These are phyloP conservation scores for Genyomyrus donnyi DNA, from an alignment of 2,113 vertebrate species.

Conservation along the genomic window DNA sequence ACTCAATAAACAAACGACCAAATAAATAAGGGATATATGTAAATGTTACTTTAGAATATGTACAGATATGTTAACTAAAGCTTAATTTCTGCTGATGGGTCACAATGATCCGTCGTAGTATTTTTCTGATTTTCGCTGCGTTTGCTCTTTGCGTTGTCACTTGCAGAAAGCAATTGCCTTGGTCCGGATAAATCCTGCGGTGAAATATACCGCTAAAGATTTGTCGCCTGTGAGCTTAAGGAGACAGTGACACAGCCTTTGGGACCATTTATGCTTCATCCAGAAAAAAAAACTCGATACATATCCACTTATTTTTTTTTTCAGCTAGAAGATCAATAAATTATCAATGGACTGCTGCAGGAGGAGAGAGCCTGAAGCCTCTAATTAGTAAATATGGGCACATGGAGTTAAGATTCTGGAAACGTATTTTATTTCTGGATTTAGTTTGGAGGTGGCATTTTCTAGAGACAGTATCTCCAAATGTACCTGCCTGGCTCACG, in stretches of 20 bases:
- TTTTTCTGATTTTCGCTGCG: background rate
- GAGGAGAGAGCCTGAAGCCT: background rate
- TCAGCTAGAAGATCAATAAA: background rate
- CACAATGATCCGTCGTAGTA: background rate
- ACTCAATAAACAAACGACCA: background rate
- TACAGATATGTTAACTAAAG: background rate
- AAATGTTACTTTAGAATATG: background rate
- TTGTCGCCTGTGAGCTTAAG: background rate
- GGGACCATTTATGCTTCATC: background rate
- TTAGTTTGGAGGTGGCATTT: background rate
- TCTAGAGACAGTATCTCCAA: background rate
- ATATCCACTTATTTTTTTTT: background rate
- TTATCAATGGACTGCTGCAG: background rate
- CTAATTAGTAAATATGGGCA: background rate
- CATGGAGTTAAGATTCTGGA: background rate
- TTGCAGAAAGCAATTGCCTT: background rate
- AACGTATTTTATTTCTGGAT: background rate
- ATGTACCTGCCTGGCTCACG: background rate
- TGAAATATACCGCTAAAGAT: background rate
- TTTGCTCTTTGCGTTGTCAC: background rate
- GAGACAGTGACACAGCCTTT: background rate
- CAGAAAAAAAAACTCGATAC: background rate
- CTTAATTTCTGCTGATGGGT: background rate
- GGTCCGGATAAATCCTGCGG: background rate
- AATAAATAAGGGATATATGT: background rate